These are phyloP conservation scores for Cryptus armator DNA, from an alignment of 2,888 invertebrate species.

Conservation along the genomic window DNA sequence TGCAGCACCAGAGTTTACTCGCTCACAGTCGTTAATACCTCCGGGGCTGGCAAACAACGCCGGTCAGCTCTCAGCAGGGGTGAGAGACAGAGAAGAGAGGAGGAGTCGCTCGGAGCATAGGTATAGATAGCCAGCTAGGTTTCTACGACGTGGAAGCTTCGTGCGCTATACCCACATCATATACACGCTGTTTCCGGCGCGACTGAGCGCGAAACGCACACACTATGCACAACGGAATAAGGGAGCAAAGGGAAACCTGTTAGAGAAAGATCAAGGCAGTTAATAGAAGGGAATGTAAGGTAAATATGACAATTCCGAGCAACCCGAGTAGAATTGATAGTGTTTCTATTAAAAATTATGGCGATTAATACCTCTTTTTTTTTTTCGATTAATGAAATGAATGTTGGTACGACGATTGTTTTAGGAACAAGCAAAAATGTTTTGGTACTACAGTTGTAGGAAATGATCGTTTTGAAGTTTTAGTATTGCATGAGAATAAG, in stretches of 20 bases:
- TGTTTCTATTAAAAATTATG: background rate
- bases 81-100: background rate
- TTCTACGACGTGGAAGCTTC: slow-evolving; percentile 49
- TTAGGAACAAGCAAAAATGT: background rate
- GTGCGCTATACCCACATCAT: slow-evolving; percentile 37
- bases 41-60: slow-evolving; percentile 74
- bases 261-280: slow-evolving; percentile 5
- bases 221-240: slow-evolving; percentile 15
- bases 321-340: background rate
- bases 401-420: background rate
- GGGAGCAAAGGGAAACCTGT: slow-evolving; percentile 13
- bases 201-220: slow-evolving; percentile 56
- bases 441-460: background rate
- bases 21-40: slow-evolving; percentile 76
- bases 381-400: background rate
- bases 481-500: background rate
- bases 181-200: slow-evolving; percentile 72
- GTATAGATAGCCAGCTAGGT: slow-evolving; percentile 61
- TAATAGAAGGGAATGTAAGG: background rate
- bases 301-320: background rate
- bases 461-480: background rate
- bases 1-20: slow-evolving; percentile 70
- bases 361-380: background rate
- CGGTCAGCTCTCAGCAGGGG: slow-evolving; percentile 72
- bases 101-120: slow-evolving; percentile 29